Evolutionary conservation across 2,113 vertebrate species (phyloP).

Genomic region (Tenrec ecaudatus): DNA sequence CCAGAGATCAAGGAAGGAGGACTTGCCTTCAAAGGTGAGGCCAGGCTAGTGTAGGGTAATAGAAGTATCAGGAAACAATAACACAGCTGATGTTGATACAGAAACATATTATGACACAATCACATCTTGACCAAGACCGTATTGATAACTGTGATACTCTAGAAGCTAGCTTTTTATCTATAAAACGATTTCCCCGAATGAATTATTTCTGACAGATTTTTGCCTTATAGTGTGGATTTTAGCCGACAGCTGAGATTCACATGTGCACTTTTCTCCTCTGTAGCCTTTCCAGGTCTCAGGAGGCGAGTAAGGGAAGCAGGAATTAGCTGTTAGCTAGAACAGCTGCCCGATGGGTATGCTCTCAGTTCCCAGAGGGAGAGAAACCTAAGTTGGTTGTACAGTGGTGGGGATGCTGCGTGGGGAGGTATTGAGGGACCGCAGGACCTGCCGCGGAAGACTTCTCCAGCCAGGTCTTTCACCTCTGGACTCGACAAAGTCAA

Average conservation of each 20-base stretch:
- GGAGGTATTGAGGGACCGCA: not conserved
- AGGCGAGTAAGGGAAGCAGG: not conserved
- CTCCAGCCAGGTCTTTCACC: not conserved
- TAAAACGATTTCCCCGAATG: not conserved
- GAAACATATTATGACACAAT: not conserved
- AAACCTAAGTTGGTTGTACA: not conserved
- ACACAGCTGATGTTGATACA: not conserved
- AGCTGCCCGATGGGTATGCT: not conserved
- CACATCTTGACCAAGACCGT: not conserved
- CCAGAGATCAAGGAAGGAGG: not conserved
- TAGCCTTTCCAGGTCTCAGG: not conserved
- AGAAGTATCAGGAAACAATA: not conserved
- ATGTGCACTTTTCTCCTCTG: not conserved
- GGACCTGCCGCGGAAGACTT: not conserved
- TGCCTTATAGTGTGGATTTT: not conserved
- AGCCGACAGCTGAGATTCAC: not conserved
- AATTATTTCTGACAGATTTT: not conserved
- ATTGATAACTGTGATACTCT: not conserved
- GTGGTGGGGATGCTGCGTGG: not conserved
- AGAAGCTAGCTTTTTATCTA: not conserved
- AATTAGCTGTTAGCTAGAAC: not conserved
- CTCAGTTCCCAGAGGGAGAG: not conserved
- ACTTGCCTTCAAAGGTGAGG: not conserved
- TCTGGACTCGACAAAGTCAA: not conserved
- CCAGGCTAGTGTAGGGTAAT: not conserved